Evolutionary conservation across 1,140 invertebrate genomes (phyloP).

Genomic region (Drosophila tropicalis): DNA sequence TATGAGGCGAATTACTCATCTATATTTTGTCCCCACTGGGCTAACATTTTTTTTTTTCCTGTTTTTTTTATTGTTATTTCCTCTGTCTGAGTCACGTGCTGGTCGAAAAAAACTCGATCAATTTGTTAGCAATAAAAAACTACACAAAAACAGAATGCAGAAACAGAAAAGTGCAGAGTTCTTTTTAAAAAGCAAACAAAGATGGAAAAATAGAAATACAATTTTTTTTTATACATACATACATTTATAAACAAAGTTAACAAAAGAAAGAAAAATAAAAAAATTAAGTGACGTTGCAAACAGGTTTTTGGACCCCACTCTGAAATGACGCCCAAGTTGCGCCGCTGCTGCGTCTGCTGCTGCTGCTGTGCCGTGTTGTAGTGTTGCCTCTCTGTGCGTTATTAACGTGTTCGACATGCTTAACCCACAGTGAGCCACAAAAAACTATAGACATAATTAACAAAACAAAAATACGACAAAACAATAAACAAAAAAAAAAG

Average conservation of each 20-base stretch:
- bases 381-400: slow-evolving; percentile 16
- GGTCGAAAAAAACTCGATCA: background rate
- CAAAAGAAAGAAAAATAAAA: slow-evolving; percentile 19
- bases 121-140: slow-evolving; percentile 1
- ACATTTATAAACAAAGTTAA: slow-evolving; percentile 47
- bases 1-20: background rate
- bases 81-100: slow-evolving; percentile 6
- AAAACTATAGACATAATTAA: slow-evolving; percentile 20
- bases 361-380: slow-evolving; percentile 11
- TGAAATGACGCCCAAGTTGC: slow-evolving; percentile 43
- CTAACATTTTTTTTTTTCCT: slow-evolving; percentile 30
- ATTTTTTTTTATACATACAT: too few relatives aligned
- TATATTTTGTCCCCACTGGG: slow-evolving; percentile 7
- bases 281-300: slow-evolving; percentile 37
- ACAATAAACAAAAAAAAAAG: slow-evolving; percentile 2
- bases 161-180: slow-evolving; percentile 5
- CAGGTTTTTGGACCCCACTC: slow-evolving; percentile 54
- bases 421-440: slow-evolving; percentile 33
- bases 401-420: slow-evolving; percentile 29
- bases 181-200: slow-evolving; percentile 1
- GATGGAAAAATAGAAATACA: background rate
- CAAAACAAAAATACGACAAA: slow-evolving; percentile 4
- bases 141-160: slow-evolving; percentile 2
- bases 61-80: slow-evolving; percentile 22
- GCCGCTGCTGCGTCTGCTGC: slow-evolving; percentile 46